phyloP scores from a whole-genome alignment of 1,140 invertebrate genomes.

The Drosophila tsacasi region DNA sequence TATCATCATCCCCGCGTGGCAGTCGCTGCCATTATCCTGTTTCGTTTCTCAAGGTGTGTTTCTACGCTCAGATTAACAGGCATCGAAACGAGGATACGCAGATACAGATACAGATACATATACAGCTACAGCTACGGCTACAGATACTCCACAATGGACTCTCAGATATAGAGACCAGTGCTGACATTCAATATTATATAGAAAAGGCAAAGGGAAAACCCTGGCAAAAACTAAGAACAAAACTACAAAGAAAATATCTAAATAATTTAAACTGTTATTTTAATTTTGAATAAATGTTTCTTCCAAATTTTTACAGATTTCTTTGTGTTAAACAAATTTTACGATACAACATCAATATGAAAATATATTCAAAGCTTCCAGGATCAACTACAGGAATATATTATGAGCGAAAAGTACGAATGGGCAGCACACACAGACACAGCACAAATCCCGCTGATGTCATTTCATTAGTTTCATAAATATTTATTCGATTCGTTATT shows the following conservation, averaged over 20 bases:
- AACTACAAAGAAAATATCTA: neutral
- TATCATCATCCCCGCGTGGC: slow-evolving; percentile 30
- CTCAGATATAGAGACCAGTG: neutral
- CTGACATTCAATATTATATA: neutral
- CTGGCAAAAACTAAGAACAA: neutral
- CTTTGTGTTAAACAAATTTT: neutral
- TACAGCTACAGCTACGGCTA: neutral
- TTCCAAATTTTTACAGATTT: neutral
- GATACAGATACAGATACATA: neutral
- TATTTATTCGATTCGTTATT: slow-evolving; percentile 79
- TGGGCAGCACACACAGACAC: neutral
- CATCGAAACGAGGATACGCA: neutral
- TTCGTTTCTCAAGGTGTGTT: slow-evolving; percentile 48
- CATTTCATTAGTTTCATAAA: slow-evolving; percentile 83
- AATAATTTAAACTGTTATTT: neutral
- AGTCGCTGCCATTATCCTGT: slow-evolving; percentile 25
- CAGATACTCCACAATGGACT: neutral
- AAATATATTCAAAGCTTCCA: neutral
- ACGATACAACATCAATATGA: neutral
- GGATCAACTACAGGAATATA: neutral
- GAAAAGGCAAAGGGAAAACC: neutral
- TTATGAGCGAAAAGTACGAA: neutral
- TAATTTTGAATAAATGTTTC: neutral
- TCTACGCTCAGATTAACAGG: slow-evolving; percentile 20
- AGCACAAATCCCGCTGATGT: slow-evolving; percentile 61